Base-by-base conservation (phyloP, 2,113 vertebrate species). In the Daboia siamensis region DNA sequence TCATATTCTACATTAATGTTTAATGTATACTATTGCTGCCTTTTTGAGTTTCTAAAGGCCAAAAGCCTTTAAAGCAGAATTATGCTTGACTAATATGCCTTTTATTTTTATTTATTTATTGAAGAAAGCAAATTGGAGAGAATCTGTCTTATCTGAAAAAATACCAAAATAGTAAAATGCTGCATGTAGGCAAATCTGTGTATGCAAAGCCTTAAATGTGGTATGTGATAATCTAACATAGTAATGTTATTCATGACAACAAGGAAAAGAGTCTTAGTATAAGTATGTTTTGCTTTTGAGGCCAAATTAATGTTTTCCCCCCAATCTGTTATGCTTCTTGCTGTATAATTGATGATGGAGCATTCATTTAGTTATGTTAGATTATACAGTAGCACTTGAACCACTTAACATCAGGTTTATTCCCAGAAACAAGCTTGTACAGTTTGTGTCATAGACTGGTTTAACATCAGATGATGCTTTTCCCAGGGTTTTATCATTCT, bases 1-100 rank as follows among this genome's bases (percentile, higher is more conserved):
- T 86, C 92, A 54, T 80, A 90, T 54, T 93, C n/a, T 56, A 86
- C 46, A n/a, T 20, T 92, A 23, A 86, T 57, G 52, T 86, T 51
- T 86, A 90, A 92, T 90, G 4, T 33, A 86, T 56, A 13, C 88
- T 39, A 26, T 85, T 84, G 54, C 69, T 89, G 87, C 39, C 54
- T 92, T 54, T 54, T 29, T 88, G 52, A 23, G 26, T 80, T 84
- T 91, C 24, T 51, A 9, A 9, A 51, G 21, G 39, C 54, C 56
- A 33, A 46, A 21, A 59, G 3, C 24, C 74, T 59, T 21, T 46
- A 90, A 26, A 59, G 46, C 55, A 86, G 55, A 90, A 59, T 86
- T 61, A n/a, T 11, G 33, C n/a, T 57, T 33, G 29, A 61, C 46
- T 39, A 59, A 48, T 29, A 51, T 51, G 51, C 46, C 74, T 33